Conservation (phyloP, 2,888 invertebrate genomes). For the Aphelenchoides bicaudatus region DNA sequence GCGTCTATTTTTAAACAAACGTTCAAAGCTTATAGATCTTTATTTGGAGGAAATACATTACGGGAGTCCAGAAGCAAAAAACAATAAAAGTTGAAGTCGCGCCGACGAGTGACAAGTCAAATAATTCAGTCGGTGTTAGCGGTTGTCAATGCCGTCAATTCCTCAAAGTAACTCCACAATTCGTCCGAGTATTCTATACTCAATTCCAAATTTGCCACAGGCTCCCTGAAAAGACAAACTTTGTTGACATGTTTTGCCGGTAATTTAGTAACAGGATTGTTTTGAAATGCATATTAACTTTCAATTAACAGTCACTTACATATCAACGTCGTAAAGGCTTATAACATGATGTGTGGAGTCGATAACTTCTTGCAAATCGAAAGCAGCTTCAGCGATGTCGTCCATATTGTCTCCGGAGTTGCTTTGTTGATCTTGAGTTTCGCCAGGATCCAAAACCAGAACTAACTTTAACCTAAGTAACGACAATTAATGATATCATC, state of each 20-base stretch:
- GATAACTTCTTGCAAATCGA: conserved; percentile 37
- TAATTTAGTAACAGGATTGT: background rate
- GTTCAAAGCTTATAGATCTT: too few relatives aligned
- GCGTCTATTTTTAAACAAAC: too few relatives aligned
- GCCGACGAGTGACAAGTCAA: background rate
- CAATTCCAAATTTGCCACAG: conserved; percentile 42
- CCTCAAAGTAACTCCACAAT: conserved; percentile 23
- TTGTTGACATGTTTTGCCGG: background rate
- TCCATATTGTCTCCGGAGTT: conserved; percentile 34
- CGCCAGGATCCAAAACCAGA: conserved; percentile 39
- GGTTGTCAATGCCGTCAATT: too few relatives aligned
- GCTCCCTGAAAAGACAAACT: conserved; percentile 40
- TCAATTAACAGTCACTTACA: too few relatives aligned
- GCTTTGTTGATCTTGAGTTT: conserved; percentile 18
- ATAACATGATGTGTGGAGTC: conserved; percentile 31
- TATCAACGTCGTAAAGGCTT: too few relatives aligned
- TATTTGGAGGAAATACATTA: too few relatives aligned
- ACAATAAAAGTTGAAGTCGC: too few relatives aligned
- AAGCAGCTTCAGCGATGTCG: conserved; percentile 45
- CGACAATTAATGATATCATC: background rate
- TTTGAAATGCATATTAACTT: background rate
- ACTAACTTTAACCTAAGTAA: conserved; percentile 43
- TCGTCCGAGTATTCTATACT: conserved; percentile 38
- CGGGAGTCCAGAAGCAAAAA: too few relatives aligned
- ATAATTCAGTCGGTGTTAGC: too few relatives aligned